Evolutionary conservation across 2,888 invertebrate genomes (phyloP), one percentile per base, ranked within the genome.

Genomic region (Entomobrya proxima): DNA sequence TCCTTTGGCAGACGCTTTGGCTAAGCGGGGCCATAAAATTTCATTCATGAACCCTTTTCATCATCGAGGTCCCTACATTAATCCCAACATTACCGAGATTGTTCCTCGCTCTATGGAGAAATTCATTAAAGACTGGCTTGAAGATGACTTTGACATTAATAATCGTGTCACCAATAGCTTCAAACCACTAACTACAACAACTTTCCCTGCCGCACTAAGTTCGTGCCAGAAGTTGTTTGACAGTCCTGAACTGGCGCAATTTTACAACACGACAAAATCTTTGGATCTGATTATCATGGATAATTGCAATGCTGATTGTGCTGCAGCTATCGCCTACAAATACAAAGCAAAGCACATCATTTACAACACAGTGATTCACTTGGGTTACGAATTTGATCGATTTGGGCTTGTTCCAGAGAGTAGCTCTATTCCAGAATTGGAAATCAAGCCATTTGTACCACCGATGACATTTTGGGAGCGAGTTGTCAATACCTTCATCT

Each of bases 251-350:
- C 79, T 80, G 1, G 37, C 21, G 15, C 35, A 67, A 9, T 84
- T 11, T 72, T 76, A 61, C n/a, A 27, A 67, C 5, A 44, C 69
- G 9, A 84, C 81, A n/a, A 30, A 30, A 0, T 44, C 11, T 15
- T 9, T 83, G 18, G 88, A 89, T 40, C 21, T 88, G 32, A 52
- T 88, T 24, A 85, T 89, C 4, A 83, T 88, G 1, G 89, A 88
- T 50, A 87, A 79, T 15, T 80, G 87, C 18, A 80, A 83, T 44
- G 55, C 61, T 1, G 89, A 89, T 13, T 88, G 88, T 79, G 89
- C 75, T 9, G 27, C 84, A 6, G 86, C 82, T 0, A 61, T 88
- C 0, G 86, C 84, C 0, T 74, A 87, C 61, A 84, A 81, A 52
- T 86, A 81, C 27, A 44, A 61, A 0, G 88, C 88, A 4, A 85